phyloP scores from a whole-genome alignment of 2,888 invertebrate species.

The Stenotaenia linearis region DNA sequence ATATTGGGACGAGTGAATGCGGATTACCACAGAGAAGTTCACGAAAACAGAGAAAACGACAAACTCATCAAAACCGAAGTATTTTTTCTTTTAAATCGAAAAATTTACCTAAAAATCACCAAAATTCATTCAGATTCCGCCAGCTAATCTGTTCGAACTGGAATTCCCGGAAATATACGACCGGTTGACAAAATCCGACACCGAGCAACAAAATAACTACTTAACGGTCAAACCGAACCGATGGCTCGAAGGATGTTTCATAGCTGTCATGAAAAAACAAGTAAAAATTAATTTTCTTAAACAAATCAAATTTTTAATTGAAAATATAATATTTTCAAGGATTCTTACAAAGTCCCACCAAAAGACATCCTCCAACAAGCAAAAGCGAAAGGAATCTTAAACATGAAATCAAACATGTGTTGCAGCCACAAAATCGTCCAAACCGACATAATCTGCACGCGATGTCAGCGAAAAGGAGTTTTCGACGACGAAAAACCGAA shows the following conservation, averaged over 20 bases:
- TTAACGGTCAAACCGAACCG: neutral
- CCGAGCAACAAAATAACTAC: neutral
- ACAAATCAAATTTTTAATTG: neutral
- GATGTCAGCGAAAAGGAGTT: neutral
- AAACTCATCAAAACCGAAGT: constrained; percentile 9
- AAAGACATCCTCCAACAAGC: constrained; percentile 24
- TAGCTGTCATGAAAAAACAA: constrained; percentile 24
- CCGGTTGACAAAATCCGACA: neutral
- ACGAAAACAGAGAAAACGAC: neutral
- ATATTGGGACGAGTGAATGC: neutral
- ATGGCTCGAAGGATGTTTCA: constrained; percentile 24
- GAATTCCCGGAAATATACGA: neutral
- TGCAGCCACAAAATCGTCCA: neutral
- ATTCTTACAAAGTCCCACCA: neutral
- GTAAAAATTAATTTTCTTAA: neutral
- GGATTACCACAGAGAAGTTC: neutral
- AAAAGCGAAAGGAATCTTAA: neutral
- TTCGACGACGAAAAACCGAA: neutral
- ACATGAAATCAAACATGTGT: neutral
- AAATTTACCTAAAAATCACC: neutral
- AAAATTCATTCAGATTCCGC: neutral
- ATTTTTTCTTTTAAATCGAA: neutral
- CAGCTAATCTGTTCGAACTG: neutral
- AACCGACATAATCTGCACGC: neutral
- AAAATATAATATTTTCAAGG: neutral